Evolutionary conservation across 2,797 vertebrate genomes (phyloP), one percentile per base, ranked within the genome.

Genomic region (Gallinago solitaria): DNA sequence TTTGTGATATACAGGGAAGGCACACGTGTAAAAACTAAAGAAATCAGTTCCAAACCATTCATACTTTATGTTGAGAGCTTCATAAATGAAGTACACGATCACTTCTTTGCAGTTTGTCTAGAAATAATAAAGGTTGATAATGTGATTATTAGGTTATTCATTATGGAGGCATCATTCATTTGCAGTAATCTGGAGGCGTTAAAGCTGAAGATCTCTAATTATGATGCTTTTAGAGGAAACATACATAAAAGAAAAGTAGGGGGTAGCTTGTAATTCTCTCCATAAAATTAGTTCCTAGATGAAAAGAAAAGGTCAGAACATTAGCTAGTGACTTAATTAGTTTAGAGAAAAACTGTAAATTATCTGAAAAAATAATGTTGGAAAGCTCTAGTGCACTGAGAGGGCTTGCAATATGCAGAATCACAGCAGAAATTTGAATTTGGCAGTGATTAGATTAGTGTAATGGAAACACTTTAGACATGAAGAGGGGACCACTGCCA

Each of bases 161-260:
- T 78, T 88, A 27, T 19, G 85, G 68, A 94, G 43, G 54, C 87
- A 89, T 90, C 69, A 5, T 69, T 91, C 93, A 35, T 84, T 82
- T 84, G 81, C 63, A 35, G 11, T 60, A 32, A 87, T 93, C 77
- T 39, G 96, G 90, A 87, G 94, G 93, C 16, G 78, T 79, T 35
- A 27, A 20, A 82, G 70, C 70, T 87, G 89, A 70, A 6, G 57
- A 57, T 76, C 59, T 2, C 63, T 96, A 95, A 95, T 95, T 89
- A 90, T 19, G 60, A 25, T 50, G 90, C 39, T 87, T 69, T 83
- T 37, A 65, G 93, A 82, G 75, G 88, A 90, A 96, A 82, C 13
- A 19, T 2, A 16, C n/a, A 24, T 71, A 41, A 60, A 54, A n/a
- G 76, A 47, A 56, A 88, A 95, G 63, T 37, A 50, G 67, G 57